Evolutionary conservation across 2,797 vertebrate genomes (phyloP).

Genomic region (Cynopterus sphinx): DNA sequence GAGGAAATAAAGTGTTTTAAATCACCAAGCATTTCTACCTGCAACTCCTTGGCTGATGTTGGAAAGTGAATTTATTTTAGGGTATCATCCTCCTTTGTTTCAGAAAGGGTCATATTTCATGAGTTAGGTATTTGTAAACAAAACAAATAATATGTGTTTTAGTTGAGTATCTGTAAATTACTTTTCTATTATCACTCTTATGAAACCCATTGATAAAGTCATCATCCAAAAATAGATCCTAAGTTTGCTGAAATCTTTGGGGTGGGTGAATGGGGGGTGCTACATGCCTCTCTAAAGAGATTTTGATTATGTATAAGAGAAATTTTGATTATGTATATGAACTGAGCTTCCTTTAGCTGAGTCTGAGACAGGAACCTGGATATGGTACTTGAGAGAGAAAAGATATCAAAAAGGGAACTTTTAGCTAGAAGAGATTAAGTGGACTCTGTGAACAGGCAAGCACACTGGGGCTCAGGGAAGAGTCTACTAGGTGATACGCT

Average conservation of each 20-base stretch:
- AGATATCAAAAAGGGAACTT: background rate
- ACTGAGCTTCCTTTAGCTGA: constrained; percentile 16
- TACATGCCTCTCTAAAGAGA: background rate
- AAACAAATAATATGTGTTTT: background rate
- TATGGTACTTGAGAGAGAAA: background rate
- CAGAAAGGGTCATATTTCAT: background rate
- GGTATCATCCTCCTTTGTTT: background rate
- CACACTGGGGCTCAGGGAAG: background rate
- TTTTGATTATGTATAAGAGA: background rate
- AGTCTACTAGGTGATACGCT: background rate
- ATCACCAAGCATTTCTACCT: background rate
- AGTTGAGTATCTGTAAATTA: constrained; percentile 11
- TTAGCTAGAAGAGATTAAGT: background rate
- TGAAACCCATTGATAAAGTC: constrained; percentile 16
- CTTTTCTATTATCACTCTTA: background rate
- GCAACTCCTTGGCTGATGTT: background rate
- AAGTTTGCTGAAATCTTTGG: background rate
- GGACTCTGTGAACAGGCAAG: background rate
- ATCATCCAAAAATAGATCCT: background rate
- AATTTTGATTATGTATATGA: background rate
- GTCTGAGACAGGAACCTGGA: background rate
- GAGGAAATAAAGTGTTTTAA: background rate
- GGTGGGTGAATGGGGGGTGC: too few relatives aligned
- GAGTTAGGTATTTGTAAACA: constrained; percentile 2
- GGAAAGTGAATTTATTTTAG: constrained; percentile 17